phyloP scores from a whole-genome alignment of 2,888 invertebrate species.

The Craniophora ligustri region DNA sequence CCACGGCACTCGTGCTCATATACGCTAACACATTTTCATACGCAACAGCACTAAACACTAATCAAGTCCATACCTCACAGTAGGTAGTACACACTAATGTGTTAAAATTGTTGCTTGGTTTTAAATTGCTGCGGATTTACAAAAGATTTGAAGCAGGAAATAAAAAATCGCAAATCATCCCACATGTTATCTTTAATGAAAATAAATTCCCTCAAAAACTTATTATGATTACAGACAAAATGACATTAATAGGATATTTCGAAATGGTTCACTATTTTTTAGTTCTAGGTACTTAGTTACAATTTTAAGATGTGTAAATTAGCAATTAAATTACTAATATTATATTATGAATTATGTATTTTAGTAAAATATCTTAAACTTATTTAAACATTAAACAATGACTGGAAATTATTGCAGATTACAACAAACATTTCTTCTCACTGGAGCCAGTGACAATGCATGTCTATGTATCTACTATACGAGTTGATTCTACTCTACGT shows the following conservation, averaged over 20 bases:
- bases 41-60: constrained; percentile 30
- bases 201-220: constrained; percentile 69
- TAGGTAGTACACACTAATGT: neutral
- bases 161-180: constrained; percentile 45
- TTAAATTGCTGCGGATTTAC: neutral
- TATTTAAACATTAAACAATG: constrained; percentile 9
- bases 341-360: constrained; percentile 37
- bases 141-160: constrained; percentile 1
- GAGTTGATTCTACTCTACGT: constrained; percentile 31
- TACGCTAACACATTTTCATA: constrained; percentile 52
- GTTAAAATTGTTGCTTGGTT: neutral
- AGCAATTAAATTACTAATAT: constrained; percentile 52
- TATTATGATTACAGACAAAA: constrained; percentile 63
- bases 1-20: constrained; percentile 52
- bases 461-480: constrained; percentile 8
- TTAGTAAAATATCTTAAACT: constrained; percentile 44
- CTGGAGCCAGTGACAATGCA: constrained; percentile 21
- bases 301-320: constrained; percentile 45
- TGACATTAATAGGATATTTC: constrained; percentile 53
- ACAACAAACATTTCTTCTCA: constrained; percentile 22
- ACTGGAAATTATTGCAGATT: constrained; percentile 8
- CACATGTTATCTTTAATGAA: constrained; percentile 72
- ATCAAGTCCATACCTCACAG: too few relatives aligned
- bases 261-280: constrained; percentile 46
- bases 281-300: constrained; percentile 33